Evolutionary conservation across 2,888 invertebrate species (phyloP), one percentile per base, ranked within the genome.

Genomic region (Miltochrista miniata): DNA sequence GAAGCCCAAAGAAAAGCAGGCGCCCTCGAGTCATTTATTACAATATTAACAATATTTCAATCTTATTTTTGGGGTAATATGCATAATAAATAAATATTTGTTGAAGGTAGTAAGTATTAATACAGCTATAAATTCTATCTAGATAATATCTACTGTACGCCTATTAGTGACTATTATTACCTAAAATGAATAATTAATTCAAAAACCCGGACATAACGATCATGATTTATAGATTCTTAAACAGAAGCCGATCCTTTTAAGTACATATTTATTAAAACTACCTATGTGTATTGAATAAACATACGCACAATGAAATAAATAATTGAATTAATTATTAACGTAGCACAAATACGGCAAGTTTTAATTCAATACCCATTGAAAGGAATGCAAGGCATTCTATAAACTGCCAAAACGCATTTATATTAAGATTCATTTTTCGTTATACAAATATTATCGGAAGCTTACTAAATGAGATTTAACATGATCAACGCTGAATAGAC

Each of bases 301-400:
- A 81, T 75, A 74, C 74, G 61, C 74, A 82, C 79, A 87, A 83
- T 86, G 74, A 79, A 76, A 81, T 85, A 85, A 85, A 83, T 87
- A 88, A 90, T 87, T 85, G 85, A 89, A 85, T 85, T 86, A 89
- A 90, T 89, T 89, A 88, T 84, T 85, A 82, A 81, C 83, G 79
- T 76, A 83, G 81, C 77, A 81, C 81, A 86, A 88, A 87, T 87
- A 88, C 83, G 77, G 81, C 78, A 86, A 87, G 83, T 89, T 90
- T 90, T 87, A 89, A 89, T 90, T 88, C 90, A 89, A 89, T 85
- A 85, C 81, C 74, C 83, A 85, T 83, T 86, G 76, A 84, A 76
- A 70, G 64, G 45, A 56, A 79, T 76, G 60, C 73, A 72, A 70
- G 76, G 53, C 64, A 71, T 77, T 73, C 74, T 69, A 89, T 87